Conservation (phyloP, 1,140 invertebrate species). For the Nasonia longicornis region DNA sequence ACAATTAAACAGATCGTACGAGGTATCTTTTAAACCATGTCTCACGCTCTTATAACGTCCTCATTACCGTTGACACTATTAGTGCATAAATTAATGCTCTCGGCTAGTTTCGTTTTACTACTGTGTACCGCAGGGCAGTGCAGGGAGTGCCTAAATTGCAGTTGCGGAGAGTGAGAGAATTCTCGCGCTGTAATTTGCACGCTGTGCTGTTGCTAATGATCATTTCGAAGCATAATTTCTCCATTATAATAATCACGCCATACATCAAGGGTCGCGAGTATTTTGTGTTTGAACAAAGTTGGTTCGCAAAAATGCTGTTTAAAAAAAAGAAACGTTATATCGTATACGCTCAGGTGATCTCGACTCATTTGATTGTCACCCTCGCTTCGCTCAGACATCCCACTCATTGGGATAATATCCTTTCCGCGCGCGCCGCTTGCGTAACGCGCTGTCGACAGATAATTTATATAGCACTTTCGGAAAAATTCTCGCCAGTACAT, state of each 20-base stretch:
- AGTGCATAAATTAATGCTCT: conserved; percentile 30
- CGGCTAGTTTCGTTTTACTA: neutral
- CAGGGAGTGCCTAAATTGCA: neutral
- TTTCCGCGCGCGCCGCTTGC: neutral
- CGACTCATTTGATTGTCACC: neutral
- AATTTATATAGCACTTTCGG: neutral
- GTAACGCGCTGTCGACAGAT: neutral
- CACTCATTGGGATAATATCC: neutral
- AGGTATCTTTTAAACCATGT: conserved; percentile 12
- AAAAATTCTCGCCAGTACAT: too few relatives aligned
- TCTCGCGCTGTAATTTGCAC: neutral
- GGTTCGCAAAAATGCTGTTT: neutral
- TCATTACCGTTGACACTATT: conserved; percentile 36
- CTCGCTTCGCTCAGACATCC: too few relatives aligned
- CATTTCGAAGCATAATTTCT: neutral
- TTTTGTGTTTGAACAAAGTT: neutral
- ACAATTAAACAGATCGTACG: conserved; percentile 20
- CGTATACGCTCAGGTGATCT: neutral
- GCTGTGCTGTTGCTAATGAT: neutral
- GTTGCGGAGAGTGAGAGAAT: neutral
- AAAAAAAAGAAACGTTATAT: neutral
- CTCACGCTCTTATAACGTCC: conserved; percentile 35
- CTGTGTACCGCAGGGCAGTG: neutral
- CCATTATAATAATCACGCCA: neutral
- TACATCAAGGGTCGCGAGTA: too few relatives aligned